Evolutionary conservation across 2,888 invertebrate genomes (phyloP).

Genomic region (Candidula unifasciata): DNA sequence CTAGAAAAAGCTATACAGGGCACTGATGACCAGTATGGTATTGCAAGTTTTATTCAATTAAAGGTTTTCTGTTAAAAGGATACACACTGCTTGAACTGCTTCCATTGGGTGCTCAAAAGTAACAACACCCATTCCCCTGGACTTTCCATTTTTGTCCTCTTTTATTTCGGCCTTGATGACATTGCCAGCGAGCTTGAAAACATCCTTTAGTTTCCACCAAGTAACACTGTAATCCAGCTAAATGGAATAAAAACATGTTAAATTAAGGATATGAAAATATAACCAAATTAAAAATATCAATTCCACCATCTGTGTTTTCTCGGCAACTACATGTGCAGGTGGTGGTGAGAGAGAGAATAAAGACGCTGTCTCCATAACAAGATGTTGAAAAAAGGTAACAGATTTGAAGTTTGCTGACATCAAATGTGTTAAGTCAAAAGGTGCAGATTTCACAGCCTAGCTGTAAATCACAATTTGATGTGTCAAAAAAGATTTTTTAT

Average conservation of each 20-base stretch:
- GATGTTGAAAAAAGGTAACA: no score
- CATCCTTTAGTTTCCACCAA: slow-evolving; percentile 93
- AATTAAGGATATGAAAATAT: not conserved
- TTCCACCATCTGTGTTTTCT: not conserved
- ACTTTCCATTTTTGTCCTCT: slow-evolving; percentile 95
- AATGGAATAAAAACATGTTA: slow-evolving; percentile 73
- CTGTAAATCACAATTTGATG: no score
- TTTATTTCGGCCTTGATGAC: slow-evolving; percentile 90
- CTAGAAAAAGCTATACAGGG: no score
- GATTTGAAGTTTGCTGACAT: no score
- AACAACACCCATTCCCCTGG: slow-evolving; percentile 95
- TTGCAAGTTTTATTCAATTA: not conserved
- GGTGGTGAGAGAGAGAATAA: no score
- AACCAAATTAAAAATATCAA: not conserved
- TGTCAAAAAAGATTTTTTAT: no score
- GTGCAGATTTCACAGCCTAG: no score
- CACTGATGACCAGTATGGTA: no score
- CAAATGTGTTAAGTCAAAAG: no score
- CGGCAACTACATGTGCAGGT: no score
- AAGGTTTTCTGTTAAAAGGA: slow-evolving; percentile 61
- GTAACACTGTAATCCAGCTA: slow-evolving; percentile 97
- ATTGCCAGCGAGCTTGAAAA: slow-evolving; percentile 96
- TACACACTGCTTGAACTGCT: slow-evolving; percentile 94
- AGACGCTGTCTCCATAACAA: no score
- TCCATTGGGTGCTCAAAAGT: slow-evolving; percentile 98